Conservation (phyloP, 2,797 vertebrate genomes). For the Mormyrops attenuatus region DNA sequence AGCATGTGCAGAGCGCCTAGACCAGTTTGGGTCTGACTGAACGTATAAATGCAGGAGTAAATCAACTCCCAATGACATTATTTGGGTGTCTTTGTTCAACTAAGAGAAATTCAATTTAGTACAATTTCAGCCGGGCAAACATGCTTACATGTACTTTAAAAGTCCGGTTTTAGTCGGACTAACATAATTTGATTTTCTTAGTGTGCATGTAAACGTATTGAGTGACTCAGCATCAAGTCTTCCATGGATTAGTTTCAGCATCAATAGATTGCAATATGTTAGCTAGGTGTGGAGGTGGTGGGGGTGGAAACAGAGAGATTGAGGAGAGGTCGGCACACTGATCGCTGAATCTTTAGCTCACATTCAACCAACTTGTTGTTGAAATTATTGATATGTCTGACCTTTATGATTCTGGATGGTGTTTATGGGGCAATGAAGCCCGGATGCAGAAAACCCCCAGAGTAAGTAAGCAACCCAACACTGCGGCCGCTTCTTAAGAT, state of each 20-base stretch:
- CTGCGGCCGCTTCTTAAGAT: background rate
- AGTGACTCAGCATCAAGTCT: background rate
- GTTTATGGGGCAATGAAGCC: background rate
- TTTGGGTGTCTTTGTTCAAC: background rate
- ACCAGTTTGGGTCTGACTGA: background rate
- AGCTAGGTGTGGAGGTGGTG: background rate
- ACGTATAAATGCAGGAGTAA: background rate
- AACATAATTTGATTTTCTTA: background rate
- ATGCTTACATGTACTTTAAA: background rate
- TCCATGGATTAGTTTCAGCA: background rate
- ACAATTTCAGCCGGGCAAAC: background rate
- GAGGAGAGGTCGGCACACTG: background rate
- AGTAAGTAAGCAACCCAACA: background rate
- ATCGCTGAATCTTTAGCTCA: background rate
- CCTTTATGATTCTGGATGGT: slow-evolving; percentile 1
- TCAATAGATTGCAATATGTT: background rate
- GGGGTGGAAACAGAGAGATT: background rate
- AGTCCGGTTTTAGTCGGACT: background rate
- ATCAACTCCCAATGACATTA: background rate
- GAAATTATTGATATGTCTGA: background rate
- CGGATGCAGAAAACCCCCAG: background rate
- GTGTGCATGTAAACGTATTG: background rate
- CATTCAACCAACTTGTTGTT: background rate
- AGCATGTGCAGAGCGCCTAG: background rate
- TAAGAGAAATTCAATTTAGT: background rate